Evolutionary conservation across 2,797 vertebrate species (phyloP), one percentile per base, ranked within the genome.

Genomic region (Neomorphus geoffroyi): DNA sequence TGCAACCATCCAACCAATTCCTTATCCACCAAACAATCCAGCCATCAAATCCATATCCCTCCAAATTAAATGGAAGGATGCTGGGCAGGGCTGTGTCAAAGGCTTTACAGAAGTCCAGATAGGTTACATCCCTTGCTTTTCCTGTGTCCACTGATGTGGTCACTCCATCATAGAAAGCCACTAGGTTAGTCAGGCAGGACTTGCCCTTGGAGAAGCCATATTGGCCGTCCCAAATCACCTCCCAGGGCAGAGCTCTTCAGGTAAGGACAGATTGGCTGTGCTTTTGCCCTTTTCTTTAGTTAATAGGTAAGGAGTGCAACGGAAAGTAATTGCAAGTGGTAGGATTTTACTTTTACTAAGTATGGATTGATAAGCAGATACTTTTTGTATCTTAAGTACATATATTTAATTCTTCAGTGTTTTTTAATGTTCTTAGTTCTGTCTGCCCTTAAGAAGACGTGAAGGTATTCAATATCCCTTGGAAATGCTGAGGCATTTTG

Each of bases 341-440:
- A 32, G 24, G 24, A 11, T 61, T 86, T 86, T 75, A 23, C 9
- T 22, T 67, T 37, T 45, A 19, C 8, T 30, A 45, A 39, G 3
- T 16, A 3, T 45, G n/a, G 51, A 10, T 28, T 62, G 51, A 56
- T 77, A 66, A 78, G n/a, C 10, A 71, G 45, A 27, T 16, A 6
- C 12, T 35, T 64, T 51, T 50, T 5, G 1, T 78, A 12, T 51
- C 19, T 77, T 62, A 22, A 83, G 23, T 17, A 11, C 1, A 0
- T 18, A 1, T 28, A 19, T 58, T 48, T 1, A 14, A 0, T 18
- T 70, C 4, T 72, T 67, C 6, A 16, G 13, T 4, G 13, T 53
- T 66, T 15, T 35, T 81, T 35, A n/a, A 12, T 43, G 8, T 35
- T 86, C 19, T 65, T 8, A 15, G 13, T 66, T 66, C 17, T 77